Evolutionary conservation across 2,888 invertebrate species (phyloP), one percentile per base, ranked within the genome.

Genomic region (Chironomus riparius): DNA sequence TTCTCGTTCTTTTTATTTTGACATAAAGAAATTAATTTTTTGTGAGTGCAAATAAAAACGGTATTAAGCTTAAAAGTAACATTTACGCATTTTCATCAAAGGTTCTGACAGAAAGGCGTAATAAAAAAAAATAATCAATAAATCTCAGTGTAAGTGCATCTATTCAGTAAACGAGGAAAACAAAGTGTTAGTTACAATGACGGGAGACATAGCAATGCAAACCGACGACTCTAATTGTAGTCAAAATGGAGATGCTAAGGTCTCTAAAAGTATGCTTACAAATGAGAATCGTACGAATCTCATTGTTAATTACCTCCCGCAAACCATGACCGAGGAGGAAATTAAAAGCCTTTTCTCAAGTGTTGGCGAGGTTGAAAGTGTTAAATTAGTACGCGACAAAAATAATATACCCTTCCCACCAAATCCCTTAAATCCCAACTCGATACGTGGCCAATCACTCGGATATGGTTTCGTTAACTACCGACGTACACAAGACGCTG

Each of bases 401-500:
- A 92, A 95, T 78, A 97, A 97, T 84, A 97, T 89, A 78, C 82
- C 82, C 22, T 90, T 89, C 80, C 87, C 88, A 15, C 87, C 88
- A n/a, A 89, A 89, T 81, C 88, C 89, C 2, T 82, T 89, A 70
- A 89, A 89, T 80, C 89, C 89, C 1, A 85, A 87, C 78, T 87
- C 88, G 78, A 87, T 88, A 65, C 83, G 84, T 89, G 99, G 99
- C 81, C 99, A 99, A 87, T 98, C 97, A 86, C 90, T 99, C 82
- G 99, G 99, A 81, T 99, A 99, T 86, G 99, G 98, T 80, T 99
- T 99, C 87, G 99, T 99, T 82, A 99, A 99, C 88, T 99, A 98
- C 87, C 95, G 96, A 84, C 91, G 95, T 80, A 90, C 95, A 76
- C 97, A 97, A 86, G 98, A 99, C 85, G 99, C 99, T 78, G 95